Evolutionary conservation across 2,888 invertebrate genomes (phyloP), one percentile per base, ranked within the genome.

Genomic region (Eremobia ochroleuca): DNA sequence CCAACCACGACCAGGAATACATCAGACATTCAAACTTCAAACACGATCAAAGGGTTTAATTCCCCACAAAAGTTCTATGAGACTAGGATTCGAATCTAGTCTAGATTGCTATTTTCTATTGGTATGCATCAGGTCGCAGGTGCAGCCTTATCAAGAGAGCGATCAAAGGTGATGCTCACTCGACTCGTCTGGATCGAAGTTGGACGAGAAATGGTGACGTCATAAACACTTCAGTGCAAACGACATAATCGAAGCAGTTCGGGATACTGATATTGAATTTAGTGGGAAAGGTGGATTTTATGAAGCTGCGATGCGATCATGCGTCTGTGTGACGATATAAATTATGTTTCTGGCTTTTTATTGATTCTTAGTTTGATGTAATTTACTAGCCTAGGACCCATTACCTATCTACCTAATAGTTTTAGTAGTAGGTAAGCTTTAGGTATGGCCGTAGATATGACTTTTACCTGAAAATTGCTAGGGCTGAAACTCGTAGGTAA

Each of bases 141-240:
- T 87, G 85, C 73, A 74, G 55, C 43, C 67, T 77, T 85, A 82
- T 76, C 76, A 76, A 79, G 70, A 82, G 75, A 78, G 75, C 82
- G 80, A 87, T 87, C 87, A 87, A 86, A 87, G 87, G 84, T 77
- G 83, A 77, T 85, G 84, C 78, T 76, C 82, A 74, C 81, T 78
- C 76, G 58, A 77, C 77, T 65, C 64, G 80, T 79, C 81, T 73
- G 52, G 75, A 79, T 64, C 73, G 75, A 71, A 78, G 62, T 81
- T 62, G 43, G 34, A 79, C 74, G 75, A 73, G 43, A 31, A 67
- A 76, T 43, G 64, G 46, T 75, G 75, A 75, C 73, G 62, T 73
- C 76, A 79, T 85, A 85, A 83, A 73, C 72, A 68, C 55, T 73
- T 85, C 79, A 73, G 73, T 58, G 55, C 59, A 65, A 83, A 85